Evolutionary conservation across 2,113 vertebrate genomes (phyloP), one percentile per base, ranked within the genome.

Genomic region (Muntiacus reevesi): DNA sequence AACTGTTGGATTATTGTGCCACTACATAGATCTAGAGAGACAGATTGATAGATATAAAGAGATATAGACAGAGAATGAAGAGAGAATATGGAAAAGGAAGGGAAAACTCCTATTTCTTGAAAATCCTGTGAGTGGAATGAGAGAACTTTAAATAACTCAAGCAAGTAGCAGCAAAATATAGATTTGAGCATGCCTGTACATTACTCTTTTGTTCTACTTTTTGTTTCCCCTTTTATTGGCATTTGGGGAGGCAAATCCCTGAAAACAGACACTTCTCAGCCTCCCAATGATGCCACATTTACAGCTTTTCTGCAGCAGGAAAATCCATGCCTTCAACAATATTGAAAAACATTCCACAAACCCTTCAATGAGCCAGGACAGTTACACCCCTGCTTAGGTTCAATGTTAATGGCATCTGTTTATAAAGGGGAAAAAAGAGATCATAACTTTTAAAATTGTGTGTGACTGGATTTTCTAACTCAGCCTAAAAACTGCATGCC

Each of bases 371-470:
- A 97, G 97, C 15, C 40, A 64, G 78, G 78, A 94, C 87, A 43
- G 7, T 60, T 97, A 97, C 93, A 96, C 81, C 97, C 97, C 98
- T 98, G 96, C 98, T 97, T 96, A 95, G 59, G 60, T 4, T 55
- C 84, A 96, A 96, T 98, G 90, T 97, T 98, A 98, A 89, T 87
- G 93, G 92, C 96, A 89, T 98, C 89, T 43, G 13, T 57, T 86
- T 71, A 57, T 28, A 83, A 89, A 93, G 11, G 45, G 40, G 71
- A 7, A 45, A 76, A 87, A 87, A 97, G 95, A 96, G 95, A 89
- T 84, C 52, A 36, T 45, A 55, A 87, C 97, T 81, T 91, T 89
- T 67, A 8, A 45, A 92, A n/a, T 76, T 95, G 79, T 98, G 87
- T 94, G 79, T 3, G 36, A 94, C 83, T 97, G 97, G 97, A 59